phyloP scores from a whole-genome alignment of 2,797 vertebrate species.

The Pipistrellus kuhlii region DNA sequence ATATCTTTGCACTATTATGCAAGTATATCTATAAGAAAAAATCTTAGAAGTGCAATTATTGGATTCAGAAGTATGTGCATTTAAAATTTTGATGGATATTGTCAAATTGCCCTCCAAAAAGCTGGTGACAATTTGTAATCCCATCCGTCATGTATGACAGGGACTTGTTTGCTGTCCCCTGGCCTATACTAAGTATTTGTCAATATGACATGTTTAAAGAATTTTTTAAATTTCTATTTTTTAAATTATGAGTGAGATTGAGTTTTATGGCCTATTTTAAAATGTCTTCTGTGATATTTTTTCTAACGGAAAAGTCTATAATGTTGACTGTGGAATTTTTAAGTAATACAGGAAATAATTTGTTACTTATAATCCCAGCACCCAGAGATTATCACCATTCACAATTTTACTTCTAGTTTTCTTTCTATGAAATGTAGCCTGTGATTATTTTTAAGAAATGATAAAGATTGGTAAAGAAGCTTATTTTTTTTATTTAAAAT shows the following conservation, averaged over 20 bases:
- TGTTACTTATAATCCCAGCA: neutral
- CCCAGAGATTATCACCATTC: neutral
- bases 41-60: neutral
- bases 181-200: neutral
- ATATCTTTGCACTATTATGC: neutral
- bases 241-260: neutral
- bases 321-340: conserved; percentile 27
- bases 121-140: neutral
- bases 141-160: too few species aligned
- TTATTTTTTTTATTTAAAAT: conserved; percentile 48
- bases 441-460: conserved; percentile 37
- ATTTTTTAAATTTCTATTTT: conserved; percentile 38
- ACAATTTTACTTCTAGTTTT: neutral
- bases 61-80: conserved; percentile 1
- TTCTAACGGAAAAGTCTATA: conserved; percentile 12
- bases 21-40: neutral
- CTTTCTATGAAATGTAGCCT: conserved; percentile 55
- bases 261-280: conserved; percentile 16
- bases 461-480: neutral
- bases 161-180: neutral
- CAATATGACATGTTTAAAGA: neutral
- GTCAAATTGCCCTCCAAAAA: neutral
- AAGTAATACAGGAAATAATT: conserved; percentile 19
- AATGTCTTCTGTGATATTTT: neutral
- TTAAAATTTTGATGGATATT: conserved; percentile 12